Evolutionary conservation across 2,888 invertebrate species (phyloP), one percentile per base, ranked within the genome.

Genomic region (Cecidostiba fungosa): DNA sequence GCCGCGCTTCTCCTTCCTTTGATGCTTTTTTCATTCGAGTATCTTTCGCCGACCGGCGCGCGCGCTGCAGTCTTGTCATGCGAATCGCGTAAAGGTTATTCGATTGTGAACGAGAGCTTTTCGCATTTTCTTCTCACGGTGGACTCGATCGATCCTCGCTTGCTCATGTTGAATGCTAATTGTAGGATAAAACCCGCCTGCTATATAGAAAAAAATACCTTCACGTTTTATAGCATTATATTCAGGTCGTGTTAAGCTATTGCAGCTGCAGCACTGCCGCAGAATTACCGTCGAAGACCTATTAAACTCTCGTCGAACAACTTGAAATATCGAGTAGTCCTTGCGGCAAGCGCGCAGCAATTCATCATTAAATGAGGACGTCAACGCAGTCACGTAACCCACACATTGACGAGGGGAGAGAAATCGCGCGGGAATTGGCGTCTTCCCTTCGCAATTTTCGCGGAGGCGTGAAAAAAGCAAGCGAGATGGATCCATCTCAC

Each of bases 221-320:
- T n/a, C n/a, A n/a, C 3, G 12, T 0, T 23, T 50, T 19, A 4
- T 32, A 29, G 29, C n/a, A n/a, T n/a, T n/a, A n/a, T n/a, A n/a
- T n/a, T n/a, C n/a, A n/a, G n/a, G n/a, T n/a, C n/a, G n/a, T n/a
- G n/a, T n/a, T n/a, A n/a, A n/a, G n/a, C n/a, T n/a, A n/a, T n/a
- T n/a, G n/a, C n/a, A n/a, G n/a, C 54, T 16, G 54, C 54, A n/a
- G 14, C 39, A 1, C 2, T 2, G 10, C 23, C 23, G 12, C 19
- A 16, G 19, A 26, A 50, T 76, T 47, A 6, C 29, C 29, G 47
- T 10, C 66, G 66, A 78, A 66, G 29, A 66, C 47, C 69, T 69
- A 79, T 79, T 79, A 79, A 79, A 79, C 29, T 69, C 79, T 47
- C 79, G 69, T 79, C 62, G 59, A 62, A 23, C 26, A 36, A 4